Base-by-base conservation (phyloP, 2,797 vertebrate species). In the Rhadinocentrus ornatus region DNA sequence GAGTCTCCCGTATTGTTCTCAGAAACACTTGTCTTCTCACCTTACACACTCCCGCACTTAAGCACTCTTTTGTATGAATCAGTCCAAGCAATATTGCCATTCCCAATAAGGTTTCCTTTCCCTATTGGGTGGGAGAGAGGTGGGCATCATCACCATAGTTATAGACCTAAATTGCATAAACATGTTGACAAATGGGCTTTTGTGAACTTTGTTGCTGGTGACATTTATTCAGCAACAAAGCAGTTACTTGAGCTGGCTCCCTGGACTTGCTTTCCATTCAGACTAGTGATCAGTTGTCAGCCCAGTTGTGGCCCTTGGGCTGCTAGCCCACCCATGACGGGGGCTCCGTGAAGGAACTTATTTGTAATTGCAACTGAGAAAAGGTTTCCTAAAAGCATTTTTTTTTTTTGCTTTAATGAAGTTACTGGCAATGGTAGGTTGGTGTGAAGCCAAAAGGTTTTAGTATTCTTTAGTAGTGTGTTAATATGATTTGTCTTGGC, bases 401-500 rank as follows among this genome's bases (percentile, higher is more conserved):
- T 32, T 32, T 92, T 91, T 90, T 37, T 89, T 87, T 22, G 66
- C 86, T 75, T 90, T 92, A 91, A 92, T 93, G 91, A 93, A 93
- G 90, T 92, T 88, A 89, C 86, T 93, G 93, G 93, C 93, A 91
- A 73, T 66, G 48, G 67, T 84, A 73, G 75, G 61, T 70, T 83
- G 71, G 66, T 83, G 9, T 58, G 74, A 61, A 87, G 92, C 94
- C 94, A 94, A 91, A 92, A 92, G 86, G 89, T 92, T 93, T 92
- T 89, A 90, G 86, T 88, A 41, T 93, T 92, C 87, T 93, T 93
- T 91, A 84, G 89, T 91, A 91, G 90, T 83, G 84, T 92, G 91
- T 93, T 92, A 94, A 93, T 94, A 94, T 93, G 92, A 94, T 95
- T 95, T 93, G 91, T 94, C 89, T 94, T 95, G 94, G 94, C 94